These are phyloP conservation scores for Callionymus lyra DNA, from an alignment of 2,113 vertebrate genomes.

Conservation along the genomic window DNA sequence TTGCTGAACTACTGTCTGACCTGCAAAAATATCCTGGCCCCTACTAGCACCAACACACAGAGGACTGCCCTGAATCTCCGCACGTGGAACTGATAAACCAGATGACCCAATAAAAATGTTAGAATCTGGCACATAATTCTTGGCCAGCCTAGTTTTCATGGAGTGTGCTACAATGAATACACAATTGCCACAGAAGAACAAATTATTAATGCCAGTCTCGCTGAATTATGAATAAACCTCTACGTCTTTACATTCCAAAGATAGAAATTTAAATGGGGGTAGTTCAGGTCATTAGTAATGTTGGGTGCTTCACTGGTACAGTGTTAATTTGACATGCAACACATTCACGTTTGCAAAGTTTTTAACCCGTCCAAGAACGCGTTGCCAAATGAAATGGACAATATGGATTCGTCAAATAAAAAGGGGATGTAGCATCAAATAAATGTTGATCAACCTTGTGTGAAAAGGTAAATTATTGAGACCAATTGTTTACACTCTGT, in stretches of 20 bases:
- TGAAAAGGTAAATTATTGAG: too few species aligned
- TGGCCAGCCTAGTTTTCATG: conserved; percentile 4
- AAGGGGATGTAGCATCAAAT: too few species aligned
- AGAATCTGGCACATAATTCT: conserved; percentile 15
- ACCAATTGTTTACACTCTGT: too few species aligned
- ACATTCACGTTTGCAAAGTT: too few species aligned
- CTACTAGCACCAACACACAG: conserved; percentile 6
- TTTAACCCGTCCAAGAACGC: too few species aligned
- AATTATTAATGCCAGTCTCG: conserved; percentile 38
- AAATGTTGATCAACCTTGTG: too few species aligned
- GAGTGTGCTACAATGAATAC: conserved; percentile 16
- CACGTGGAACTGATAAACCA: conserved; percentile 18
- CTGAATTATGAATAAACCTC: conserved; percentile 42
- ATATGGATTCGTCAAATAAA: too few species aligned
- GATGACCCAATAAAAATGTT: conserved; percentile 2
- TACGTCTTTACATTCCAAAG: conserved; percentile 20
- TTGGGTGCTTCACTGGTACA: conserved; percentile 27
- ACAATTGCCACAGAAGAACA: conserved; percentile 23
- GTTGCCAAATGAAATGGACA: too few species aligned
- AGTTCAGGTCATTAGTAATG: too few species aligned
- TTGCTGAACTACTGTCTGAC: conserved; percentile 25
- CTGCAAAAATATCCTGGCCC: conserved; percentile 23
- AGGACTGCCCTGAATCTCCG: conserved; percentile 12
- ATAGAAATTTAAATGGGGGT: conserved; percentile 16
- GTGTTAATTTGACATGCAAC: conserved; percentile 30